phyloP scores from a whole-genome alignment of 2,888 invertebrate species.

The Oxycera nigricornis region DNA sequence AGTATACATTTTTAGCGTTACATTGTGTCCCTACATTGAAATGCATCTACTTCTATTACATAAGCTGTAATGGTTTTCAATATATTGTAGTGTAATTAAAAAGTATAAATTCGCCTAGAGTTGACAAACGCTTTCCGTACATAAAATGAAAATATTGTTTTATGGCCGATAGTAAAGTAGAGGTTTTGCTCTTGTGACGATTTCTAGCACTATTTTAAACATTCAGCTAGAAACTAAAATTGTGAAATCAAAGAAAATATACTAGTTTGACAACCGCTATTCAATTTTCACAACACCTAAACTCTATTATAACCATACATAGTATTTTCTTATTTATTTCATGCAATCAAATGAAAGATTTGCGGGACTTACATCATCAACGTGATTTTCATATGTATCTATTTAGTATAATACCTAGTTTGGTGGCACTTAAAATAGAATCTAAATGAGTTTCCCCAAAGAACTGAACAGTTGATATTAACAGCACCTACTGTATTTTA shows the following conservation, averaged over 20 bases:
- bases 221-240: conserved; percentile 3
- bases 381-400: neutral
- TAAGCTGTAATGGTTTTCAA: neutral
- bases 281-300: neutral
- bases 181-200: neutral
- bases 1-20: neutral
- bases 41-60: neutral
- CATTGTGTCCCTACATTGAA: neutral
- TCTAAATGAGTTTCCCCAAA: neutral
- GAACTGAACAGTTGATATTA: neutral
- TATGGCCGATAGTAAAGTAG: neutral
- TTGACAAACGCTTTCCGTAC: neutral
- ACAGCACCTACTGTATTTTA: neutral
- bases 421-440: neutral
- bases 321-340: neutral
- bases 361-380: neutral
- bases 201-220: neutral
- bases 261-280: neutral
- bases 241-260: neutral
- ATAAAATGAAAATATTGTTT: neutral
- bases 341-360: neutral
- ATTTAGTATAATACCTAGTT: neutral
- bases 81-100: neutral
- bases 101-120: neutral
- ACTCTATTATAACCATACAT: neutral